phyloP scores from a whole-genome alignment of 2,888 invertebrate species.

The Agelastica alni region DNA sequence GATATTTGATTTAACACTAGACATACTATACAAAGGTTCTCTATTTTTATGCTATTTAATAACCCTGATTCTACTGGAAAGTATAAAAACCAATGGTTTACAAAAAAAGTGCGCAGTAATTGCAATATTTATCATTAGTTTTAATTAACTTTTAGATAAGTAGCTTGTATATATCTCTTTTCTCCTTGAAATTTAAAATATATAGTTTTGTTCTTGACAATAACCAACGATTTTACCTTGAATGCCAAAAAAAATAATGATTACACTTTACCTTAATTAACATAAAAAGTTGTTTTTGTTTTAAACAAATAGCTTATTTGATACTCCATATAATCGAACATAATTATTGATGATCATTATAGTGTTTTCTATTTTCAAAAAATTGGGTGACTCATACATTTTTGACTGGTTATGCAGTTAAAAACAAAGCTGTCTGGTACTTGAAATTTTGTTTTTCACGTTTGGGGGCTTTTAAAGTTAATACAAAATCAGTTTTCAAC shows the following conservation, averaged over 20 bases:
- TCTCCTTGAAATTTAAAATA: background rate
- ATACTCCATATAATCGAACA: background rate
- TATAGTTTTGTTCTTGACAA: background rate
- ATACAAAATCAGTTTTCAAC: no score
- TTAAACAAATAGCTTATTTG: background rate
- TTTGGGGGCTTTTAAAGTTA: no score
- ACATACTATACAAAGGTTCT: background rate
- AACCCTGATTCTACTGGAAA: background rate
- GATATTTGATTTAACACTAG: background rate
- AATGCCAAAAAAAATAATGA: background rate
- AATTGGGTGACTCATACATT: no score
- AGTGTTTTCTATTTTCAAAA: background rate
- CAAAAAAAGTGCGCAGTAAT: no score
- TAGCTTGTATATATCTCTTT: no score
- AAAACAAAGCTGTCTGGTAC: no score
- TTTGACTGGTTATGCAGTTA: no score
- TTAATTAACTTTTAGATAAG: no score
- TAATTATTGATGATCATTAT: background rate
- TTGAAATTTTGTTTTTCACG: no score
- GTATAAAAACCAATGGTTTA: no score
- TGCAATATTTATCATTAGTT: no score
- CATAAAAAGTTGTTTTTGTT: slow-evolving; percentile 4
- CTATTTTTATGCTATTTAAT: background rate
- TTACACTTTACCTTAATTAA: background rate
- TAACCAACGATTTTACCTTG: background rate